Conservation (phyloP, 2,113 vertebrate species). For the Ptyas mucosa region DNA sequence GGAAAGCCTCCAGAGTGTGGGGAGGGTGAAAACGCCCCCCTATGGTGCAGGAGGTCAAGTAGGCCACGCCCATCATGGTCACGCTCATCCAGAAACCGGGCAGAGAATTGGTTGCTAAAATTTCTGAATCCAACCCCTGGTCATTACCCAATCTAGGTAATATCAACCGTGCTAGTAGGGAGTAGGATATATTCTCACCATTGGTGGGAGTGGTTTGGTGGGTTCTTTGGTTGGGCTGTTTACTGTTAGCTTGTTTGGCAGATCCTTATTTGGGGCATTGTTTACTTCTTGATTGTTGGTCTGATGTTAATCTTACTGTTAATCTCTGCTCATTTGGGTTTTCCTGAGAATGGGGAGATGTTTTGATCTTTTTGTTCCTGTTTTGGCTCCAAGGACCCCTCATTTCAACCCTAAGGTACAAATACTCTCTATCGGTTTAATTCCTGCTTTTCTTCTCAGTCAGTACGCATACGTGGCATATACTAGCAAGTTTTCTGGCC, state of each 20-base stretch:
- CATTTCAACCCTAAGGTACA: not conserved
- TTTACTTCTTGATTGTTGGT: not conserved
- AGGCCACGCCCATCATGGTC: no score
- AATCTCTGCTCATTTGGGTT: not conserved
- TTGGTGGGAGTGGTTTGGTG: no score
- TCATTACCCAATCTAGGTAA: no score
- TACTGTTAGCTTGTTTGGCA: not conserved
- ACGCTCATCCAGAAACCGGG: no score
- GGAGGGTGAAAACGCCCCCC: no score
- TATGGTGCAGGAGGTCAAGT: fast-evolving
- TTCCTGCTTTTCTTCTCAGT: not conserved
- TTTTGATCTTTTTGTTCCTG: not conserved
- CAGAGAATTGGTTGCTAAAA: no score
- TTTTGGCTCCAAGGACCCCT: not conserved
- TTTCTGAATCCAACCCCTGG: no score
- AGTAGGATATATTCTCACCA: no score
- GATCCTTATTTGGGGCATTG: not conserved
- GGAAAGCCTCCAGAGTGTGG: no score
- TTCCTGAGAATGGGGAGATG: not conserved
- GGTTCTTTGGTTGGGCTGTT: no score
- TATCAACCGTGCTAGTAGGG: no score
- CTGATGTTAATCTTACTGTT: not conserved
- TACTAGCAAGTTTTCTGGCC: not conserved
- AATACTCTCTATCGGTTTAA: not conserved
- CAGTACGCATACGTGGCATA: not conserved